Evolutionary conservation across 1,140 invertebrate genomes (phyloP), one percentile per base, ranked within the genome.

Genomic region (Mercenaria mercenaria): DNA sequence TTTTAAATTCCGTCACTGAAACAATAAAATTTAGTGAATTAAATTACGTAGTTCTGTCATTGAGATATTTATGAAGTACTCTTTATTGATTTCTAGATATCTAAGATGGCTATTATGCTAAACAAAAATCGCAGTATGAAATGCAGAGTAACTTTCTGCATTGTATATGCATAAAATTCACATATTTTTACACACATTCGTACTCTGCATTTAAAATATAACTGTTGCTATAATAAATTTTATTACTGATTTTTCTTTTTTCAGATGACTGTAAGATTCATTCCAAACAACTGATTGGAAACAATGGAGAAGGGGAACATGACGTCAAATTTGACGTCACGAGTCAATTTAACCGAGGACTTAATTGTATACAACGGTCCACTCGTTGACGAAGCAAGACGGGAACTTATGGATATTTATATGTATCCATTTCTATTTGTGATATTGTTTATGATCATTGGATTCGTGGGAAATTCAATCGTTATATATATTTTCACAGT

Each of bases 341-440:
- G 43, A 18, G 32, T 0, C 47, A 85, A 34, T 50, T 47, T 26
- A 15, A 41, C 39, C 2, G 10, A 47, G 10, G 11, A 50, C 1
- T 8, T 18, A 8, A 18, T 85, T 18, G 56, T 85, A 0, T n/a
- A 67, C 13, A 74, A 50, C 34, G 85, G 76, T 4, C 76, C 85
- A 67, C 26, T 88, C 32, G 67, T 76, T 23, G 50, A 89, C 32
- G 47, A 69, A 39, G 20, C 39, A 0, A 43, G 82, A 32, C 8
- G 43, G 10, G 29, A 74, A 77, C 23, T 76, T 26, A 83, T 83
- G 67, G 50, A 76, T 23, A 77, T 89, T 23, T 61, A 82, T 52
- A 77, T 89, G 26, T 89, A 76, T 56, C 88, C 88, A n/a, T 77
- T 89, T 32, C 34, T 89, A 23, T 77, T 89, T 43, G 69, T 84